These are phyloP conservation scores for Carassius carassius DNA, from an alignment of 2,113 vertebrate genomes.

Conservation along the genomic window DNA sequence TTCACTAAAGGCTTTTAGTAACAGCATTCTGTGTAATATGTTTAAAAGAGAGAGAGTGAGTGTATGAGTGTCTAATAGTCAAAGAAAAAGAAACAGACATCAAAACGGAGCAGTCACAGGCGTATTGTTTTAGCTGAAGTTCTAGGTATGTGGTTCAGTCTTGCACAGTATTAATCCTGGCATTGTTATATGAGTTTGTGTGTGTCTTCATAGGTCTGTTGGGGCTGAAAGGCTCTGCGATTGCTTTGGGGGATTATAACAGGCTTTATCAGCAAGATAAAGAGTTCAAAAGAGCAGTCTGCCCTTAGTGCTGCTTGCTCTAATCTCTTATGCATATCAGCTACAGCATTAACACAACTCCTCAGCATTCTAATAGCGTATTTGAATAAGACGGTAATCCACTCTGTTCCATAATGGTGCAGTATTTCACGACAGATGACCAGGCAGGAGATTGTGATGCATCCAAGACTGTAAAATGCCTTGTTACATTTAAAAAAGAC, in stretches of 20 bases:
- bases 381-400: constrained; percentile 24
- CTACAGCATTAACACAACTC: constrained; percentile 20
- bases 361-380: constrained; percentile 5
- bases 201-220: constrained; percentile 11
- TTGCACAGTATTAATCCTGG: constrained; percentile 3
- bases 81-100: background rate
- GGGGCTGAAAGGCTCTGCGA: constrained; percentile 19
- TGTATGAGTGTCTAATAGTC: background rate
- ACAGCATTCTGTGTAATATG: background rate
- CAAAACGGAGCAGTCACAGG: background rate
- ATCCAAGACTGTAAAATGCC: constrained; percentile 9
- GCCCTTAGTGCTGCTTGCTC: constrained; percentile 11
- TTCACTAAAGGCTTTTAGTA: background rate
- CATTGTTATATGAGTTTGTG: constrained; percentile 25
- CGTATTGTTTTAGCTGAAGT: background rate
- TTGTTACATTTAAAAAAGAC: constrained; percentile 6
- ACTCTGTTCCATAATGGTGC: background rate
- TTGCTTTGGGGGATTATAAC: constrained; percentile 48
- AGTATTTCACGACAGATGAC: constrained; percentile 12
- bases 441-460: background rate
- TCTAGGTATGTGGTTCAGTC: constrained; percentile 3
- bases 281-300: constrained; percentile 49
- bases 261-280: constrained; percentile 43
- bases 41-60: background rate
- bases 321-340: constrained; percentile 44